These are phyloP conservation scores for Laothoe populi DNA, from an alignment of 2,888 invertebrate genomes.

Conservation along the genomic window DNA sequence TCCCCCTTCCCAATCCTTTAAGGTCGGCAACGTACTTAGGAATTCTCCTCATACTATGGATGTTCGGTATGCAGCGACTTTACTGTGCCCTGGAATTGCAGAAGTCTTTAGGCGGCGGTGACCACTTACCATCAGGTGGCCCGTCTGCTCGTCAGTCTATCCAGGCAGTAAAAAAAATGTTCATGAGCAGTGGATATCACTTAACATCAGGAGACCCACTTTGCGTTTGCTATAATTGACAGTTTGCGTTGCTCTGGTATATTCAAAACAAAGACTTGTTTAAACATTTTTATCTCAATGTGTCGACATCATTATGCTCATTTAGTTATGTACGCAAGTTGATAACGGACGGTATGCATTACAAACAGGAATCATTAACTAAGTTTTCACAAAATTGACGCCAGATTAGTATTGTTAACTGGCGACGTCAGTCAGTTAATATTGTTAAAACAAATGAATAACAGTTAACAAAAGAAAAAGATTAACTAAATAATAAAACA, in stretches of 20 bases:
- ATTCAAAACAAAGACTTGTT: constrained; percentile 40
- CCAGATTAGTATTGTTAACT: constrained; percentile 18
- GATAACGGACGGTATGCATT: constrained; percentile 37
- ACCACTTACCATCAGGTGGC: too few relatives aligned
- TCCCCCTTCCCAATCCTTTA: too few relatives aligned
- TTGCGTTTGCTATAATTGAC: not conserved
- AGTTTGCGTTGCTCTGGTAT: not conserved
- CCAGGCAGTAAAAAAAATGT: too few relatives aligned
- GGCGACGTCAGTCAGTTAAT: constrained; percentile 12
- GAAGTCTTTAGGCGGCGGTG: too few relatives aligned
- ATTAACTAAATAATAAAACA: constrained; percentile 9
- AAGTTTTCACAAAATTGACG: constrained; percentile 23
- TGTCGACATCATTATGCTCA: constrained; percentile 32
- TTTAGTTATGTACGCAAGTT: constrained; percentile 32
- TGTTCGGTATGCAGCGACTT: too few relatives aligned
- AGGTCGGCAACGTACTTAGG: too few relatives aligned
- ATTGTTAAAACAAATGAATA: constrained; percentile 12
- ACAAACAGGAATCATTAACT: constrained; percentile 27
- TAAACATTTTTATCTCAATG: constrained; percentile 38
- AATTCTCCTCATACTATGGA: too few relatives aligned
- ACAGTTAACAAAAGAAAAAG: constrained; percentile 2
- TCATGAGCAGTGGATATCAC: too few relatives aligned
- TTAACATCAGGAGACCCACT: too few relatives aligned
- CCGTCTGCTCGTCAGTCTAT: too few relatives aligned
- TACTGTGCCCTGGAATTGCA: too few relatives aligned